phyloP scores from a whole-genome alignment of 2,797 vertebrate genomes.

The Crenichthys baileyi region DNA sequence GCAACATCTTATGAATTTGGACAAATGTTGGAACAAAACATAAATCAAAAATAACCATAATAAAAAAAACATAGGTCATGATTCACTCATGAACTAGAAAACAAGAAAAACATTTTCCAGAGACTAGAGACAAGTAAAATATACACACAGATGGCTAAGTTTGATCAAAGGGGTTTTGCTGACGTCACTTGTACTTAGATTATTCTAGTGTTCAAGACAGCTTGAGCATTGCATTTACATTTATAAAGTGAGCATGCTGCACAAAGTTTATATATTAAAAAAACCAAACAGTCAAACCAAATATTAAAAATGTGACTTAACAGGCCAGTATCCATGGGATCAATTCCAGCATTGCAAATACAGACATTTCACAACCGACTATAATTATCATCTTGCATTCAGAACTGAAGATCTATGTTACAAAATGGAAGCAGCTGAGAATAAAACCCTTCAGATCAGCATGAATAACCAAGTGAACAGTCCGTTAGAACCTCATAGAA shows the following conservation, averaged over 20 bases:
- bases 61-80: slow-evolving; percentile 32
- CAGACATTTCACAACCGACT: slow-evolving; percentile 67
- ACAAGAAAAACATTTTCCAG: slow-evolving; percentile 8
- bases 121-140: slow-evolving; percentile 38
- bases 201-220: slow-evolving; percentile 68
- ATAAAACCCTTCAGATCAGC: slow-evolving; percentile 51
- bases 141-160: slow-evolving; percentile 26
- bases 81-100: slow-evolving; percentile 20
- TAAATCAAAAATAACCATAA: slow-evolving; percentile 45
- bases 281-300: slow-evolving; percentile 61
- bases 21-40: slow-evolving; percentile 30
- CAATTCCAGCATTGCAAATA: slow-evolving; percentile 71
- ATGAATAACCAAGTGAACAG: slow-evolving; percentile 61
- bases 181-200: slow-evolving; percentile 26
- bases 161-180: slow-evolving; percentile 37
- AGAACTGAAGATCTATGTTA: slow-evolving; percentile 54
- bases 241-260: slow-evolving; percentile 81
- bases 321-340: slow-evolving; percentile 39
- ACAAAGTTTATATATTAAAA: slow-evolving; percentile 66
- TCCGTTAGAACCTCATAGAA: slow-evolving; percentile 54
- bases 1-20: slow-evolving; percentile 1
- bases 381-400: slow-evolving; percentile 68
- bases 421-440: slow-evolving; percentile 53
- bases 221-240: slow-evolving; percentile 75
- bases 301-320: slow-evolving; percentile 33